Evolutionary conservation across 1,140 invertebrate genomes (phyloP), one percentile per base, ranked within the genome.

Genomic region (Piezodorus guildinii): DNA sequence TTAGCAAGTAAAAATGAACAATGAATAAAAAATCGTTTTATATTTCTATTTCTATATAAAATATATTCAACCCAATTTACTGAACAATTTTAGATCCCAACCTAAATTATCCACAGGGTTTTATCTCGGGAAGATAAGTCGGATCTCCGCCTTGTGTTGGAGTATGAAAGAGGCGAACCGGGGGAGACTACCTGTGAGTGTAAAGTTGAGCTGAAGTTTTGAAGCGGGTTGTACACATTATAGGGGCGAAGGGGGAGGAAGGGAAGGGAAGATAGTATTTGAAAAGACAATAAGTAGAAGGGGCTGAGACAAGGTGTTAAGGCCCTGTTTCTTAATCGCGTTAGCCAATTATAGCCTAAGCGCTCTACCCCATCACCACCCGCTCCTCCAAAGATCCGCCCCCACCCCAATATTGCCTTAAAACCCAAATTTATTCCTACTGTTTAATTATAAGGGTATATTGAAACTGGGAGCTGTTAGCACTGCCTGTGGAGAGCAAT

Each of bases 381-480:
- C 46, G n/a, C 19, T 21, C 46, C 46, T 19, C 19, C 46, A 49
- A 19, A 19, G 19, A 43, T 30, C 63, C 43, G 12, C 25, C 63
- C 19, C 43, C 63, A 39, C 39, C 58, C 63, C 63, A 64, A 64
- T 64, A 64, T 64, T 64, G 39, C 63, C 63, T 64, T 64, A 64
- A 64, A 64, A 64, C 63, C 63, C 54, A 56, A 64, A 64, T 64
- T 64, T 64, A 64, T 64, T 64, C 58, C 63, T 56, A 64, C 63
- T 64, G 63, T 64, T 64, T 64, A 64, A 64, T 64, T 64, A 64
- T 64, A 64, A 61, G 58, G 63, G 63, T 56, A 60, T 64, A 64
- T 64, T 64, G 63, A 64, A 64, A 64, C 54, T 56, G 19, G 52
- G 52, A 16, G 52, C 52, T 56, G 19, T 56, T 56, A 56, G 52